These are phyloP conservation scores for Semaprochilodus insignis DNA, from an alignment of 2,797 vertebrate species.

Conservation along the genomic window DNA sequence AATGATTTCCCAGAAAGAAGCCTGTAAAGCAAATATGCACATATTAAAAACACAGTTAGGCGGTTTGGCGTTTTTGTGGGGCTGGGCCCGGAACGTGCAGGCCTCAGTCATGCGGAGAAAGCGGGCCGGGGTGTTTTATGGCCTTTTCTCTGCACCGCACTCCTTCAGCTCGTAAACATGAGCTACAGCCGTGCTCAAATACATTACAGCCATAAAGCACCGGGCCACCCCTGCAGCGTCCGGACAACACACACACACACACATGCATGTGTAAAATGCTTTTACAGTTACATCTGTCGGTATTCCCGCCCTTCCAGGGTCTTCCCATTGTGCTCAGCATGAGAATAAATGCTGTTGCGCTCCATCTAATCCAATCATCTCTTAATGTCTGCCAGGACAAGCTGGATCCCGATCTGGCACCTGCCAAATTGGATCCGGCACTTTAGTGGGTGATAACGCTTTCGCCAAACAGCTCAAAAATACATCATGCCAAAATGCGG, in stretches of 20 bases:
- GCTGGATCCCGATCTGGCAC: too few species aligned
- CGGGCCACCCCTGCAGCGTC: conserved; percentile 28
- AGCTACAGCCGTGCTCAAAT: conserved; percentile 62
- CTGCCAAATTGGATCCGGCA: too few species aligned
- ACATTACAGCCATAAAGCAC: conserved; percentile 67
- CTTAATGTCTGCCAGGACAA: too few species aligned
- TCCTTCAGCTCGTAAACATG: conserved; percentile 67
- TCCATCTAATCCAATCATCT: neutral
- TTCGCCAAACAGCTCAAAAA: too few species aligned
- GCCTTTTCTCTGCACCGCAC: conserved; percentile 57
- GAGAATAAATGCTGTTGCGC: neutral
- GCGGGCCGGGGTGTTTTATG: conserved; percentile 48
- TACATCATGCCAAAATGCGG: too few species aligned
- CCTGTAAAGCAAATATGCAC: neutral
- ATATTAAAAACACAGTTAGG: conserved; percentile 9
- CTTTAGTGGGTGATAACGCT: too few species aligned
- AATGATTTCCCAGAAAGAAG: conserved; percentile 2
- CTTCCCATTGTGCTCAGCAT: neutral
- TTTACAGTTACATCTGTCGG: neutral
- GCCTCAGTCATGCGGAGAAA: conserved; percentile 37
- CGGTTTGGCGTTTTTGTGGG: conserved; percentile 2
- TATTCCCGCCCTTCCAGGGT: neutral
- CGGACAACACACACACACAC: conserved; percentile 41
- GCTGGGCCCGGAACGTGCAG: neutral
- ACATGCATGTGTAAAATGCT: neutral